Percentiles rank a stretch among this genome's conserved stretches.
Evolutionary conservation across 2,797 vertebrate species (phyloP).

Genomic region (Enteromius unitaeniatus): DNA sequence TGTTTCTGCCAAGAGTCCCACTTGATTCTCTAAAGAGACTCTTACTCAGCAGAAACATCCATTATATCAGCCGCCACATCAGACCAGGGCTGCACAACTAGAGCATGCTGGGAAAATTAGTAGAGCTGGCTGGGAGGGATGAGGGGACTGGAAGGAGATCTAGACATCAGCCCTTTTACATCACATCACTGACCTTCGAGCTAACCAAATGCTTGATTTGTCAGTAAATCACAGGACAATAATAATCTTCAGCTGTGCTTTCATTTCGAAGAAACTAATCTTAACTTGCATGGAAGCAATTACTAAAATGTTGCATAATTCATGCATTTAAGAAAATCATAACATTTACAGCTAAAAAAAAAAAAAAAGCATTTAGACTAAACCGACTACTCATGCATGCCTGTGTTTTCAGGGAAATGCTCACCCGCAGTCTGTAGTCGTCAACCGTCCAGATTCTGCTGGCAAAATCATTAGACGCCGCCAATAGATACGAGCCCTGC

Average conservation of each 20-base stretch:
- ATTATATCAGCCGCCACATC: slow-evolving; percentile 77
- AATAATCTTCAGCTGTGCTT: background rate
- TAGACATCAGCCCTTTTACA: slow-evolving; percentile 85
- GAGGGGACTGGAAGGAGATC: slow-evolving; percentile 54
- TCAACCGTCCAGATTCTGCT: slow-evolving; percentile 98
- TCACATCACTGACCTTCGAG: slow-evolving; percentile 77
- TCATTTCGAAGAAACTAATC: background rate
- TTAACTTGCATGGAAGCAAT: background rate
- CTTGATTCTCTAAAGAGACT: slow-evolving; percentile 64
- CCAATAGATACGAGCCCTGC: slow-evolving; percentile 85
- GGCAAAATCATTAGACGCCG: slow-evolving; percentile 96
- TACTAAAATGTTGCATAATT: no score
- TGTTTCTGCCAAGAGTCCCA: slow-evolving; percentile 58
- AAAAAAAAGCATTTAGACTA: background rate
- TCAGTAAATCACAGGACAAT: background rate
- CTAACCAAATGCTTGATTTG: background rate
- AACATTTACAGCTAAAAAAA: background rate
- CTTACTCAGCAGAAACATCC: slow-evolving; percentile 69
- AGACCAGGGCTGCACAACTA: slow-evolving; percentile 72
- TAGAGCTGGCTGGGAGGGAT: slow-evolving; percentile 78
- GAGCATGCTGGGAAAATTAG: slow-evolving; percentile 69
- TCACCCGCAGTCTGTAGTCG: slow-evolving; percentile 92
- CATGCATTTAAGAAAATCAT: no score
- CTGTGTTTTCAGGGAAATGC: slow-evolving; percentile 51
- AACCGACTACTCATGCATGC: background rate